These are phyloP conservation scores for Dryomyza anilis DNA, from an alignment of 2,888 invertebrate genomes.

Conservation along the genomic window DNA sequence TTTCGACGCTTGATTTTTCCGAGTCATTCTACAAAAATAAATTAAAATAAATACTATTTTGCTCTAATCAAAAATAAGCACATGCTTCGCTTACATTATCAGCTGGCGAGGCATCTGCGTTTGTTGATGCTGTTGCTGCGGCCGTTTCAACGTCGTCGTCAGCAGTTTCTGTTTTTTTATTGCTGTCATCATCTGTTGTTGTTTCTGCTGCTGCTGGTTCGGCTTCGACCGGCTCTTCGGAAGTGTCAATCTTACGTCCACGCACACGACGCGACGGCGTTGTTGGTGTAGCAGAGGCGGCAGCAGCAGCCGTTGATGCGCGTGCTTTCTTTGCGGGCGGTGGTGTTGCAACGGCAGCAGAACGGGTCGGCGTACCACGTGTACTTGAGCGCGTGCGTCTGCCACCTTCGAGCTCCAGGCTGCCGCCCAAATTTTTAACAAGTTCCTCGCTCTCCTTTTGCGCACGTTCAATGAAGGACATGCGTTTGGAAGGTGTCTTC, in stretches of 20 bases:
- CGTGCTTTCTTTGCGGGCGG: slow-evolving; percentile 57
- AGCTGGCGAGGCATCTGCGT: too few species aligned
- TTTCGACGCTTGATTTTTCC: slow-evolving; percentile 36
- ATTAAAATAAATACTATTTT: not conserved
- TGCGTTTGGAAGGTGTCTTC: slow-evolving; percentile 57
- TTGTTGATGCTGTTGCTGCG: too few species aligned
- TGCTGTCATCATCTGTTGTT: slow-evolving; percentile 17
- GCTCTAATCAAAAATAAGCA: not conserved
- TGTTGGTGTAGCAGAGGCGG: slow-evolving; percentile 29
- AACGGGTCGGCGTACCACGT: slow-evolving; percentile 53
- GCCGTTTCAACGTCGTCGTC: slow-evolving; percentile 18
- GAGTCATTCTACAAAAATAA: slow-evolving; percentile 32
- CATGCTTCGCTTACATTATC: slow-evolving; percentile 35
- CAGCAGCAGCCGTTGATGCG: slow-evolving; percentile 45
- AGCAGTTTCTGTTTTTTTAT: not conserved
- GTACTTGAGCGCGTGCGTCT: slow-evolving; percentile 59
- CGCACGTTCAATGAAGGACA: slow-evolving; percentile 58
- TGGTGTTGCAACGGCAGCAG: slow-evolving; percentile 49
- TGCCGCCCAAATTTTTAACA: slow-evolving; percentile 59
- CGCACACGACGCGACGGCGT: slow-evolving; percentile 51
- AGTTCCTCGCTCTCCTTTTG: slow-evolving; percentile 60
- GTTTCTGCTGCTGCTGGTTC: slow-evolving; percentile 37
- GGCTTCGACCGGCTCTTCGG: slow-evolving; percentile 32
- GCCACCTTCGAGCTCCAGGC: slow-evolving; percentile 56
- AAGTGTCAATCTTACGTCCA: slow-evolving; percentile 53